A percentile compares a stretch with the other conserved stretches of the same genome.
These are phyloP conservation scores for Tor tambroides DNA, from an alignment of 2,113 vertebrate species.

Conservation along the genomic window DNA sequence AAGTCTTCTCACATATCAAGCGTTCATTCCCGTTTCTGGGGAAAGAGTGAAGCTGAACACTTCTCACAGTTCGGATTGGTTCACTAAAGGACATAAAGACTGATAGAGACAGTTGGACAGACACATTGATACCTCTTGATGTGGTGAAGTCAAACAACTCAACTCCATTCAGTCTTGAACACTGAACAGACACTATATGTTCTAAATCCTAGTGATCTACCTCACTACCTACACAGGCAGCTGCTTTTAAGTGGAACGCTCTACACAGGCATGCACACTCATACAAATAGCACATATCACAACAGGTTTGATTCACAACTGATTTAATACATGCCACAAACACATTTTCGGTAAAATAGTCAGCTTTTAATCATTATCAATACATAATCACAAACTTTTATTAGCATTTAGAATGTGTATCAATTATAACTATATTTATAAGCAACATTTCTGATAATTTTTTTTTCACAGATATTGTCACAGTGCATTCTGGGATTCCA, in stretches of 20 bases:
- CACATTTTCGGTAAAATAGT: not conserved
- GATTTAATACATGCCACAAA: not conserved
- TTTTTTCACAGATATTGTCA: no score
- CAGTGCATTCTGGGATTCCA: no score
- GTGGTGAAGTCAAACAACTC: not conserved
- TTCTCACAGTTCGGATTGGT: slow-evolving; percentile 27
- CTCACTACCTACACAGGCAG: not conserved
- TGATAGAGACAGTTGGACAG: not conserved
- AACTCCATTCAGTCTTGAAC: slow-evolving; percentile 13
- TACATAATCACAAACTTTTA: not conserved
- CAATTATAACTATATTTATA: not conserved
- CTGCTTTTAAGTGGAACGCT: not conserved
- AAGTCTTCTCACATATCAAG: slow-evolving; percentile 40
- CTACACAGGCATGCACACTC: not conserved
- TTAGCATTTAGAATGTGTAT: not conserved
- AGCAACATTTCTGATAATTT: no score
- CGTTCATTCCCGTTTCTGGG: slow-evolving; percentile 43
- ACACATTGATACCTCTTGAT: slow-evolving; percentile 11
- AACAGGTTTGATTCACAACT: not conserved
- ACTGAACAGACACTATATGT: not conserved
- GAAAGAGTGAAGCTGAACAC: slow-evolving; percentile 30
- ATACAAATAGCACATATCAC: not conserved
- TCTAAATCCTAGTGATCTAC: not conserved
- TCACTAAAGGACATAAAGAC: slow-evolving; percentile 23
- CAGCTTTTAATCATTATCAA: not conserved